These are phyloP conservation scores for Steinernema scapterisci DNA, from an alignment of 2,888 invertebrate species.

Conservation along the genomic window DNA sequence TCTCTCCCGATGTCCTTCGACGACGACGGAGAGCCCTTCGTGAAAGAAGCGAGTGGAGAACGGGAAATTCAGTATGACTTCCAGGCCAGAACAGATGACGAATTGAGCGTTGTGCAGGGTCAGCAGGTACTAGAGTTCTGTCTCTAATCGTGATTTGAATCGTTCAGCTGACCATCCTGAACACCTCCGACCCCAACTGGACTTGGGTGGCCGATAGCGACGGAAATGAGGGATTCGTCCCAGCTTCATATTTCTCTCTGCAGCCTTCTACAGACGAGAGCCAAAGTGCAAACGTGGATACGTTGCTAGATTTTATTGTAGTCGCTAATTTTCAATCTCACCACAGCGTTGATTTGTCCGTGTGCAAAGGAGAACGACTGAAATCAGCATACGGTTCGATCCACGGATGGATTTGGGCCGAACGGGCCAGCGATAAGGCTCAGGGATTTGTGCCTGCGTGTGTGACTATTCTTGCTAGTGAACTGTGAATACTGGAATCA, in stretches of 20 bases:
- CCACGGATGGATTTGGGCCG: constrained; percentile 36
- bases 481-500: background rate
- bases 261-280: background rate
- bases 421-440: background rate
- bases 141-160: background rate
- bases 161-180: background rate
- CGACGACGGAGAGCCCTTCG: constrained; percentile 8
- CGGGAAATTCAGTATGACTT: background rate
- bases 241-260: background rate
- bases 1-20: background rate
- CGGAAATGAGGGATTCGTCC: background rate
- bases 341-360: constrained; percentile 19
- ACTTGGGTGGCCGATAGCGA: background rate
- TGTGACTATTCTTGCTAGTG: constrained; percentile 11
- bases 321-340: constrained; percentile 26
- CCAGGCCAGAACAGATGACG: constrained; percentile 7
- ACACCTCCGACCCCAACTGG: constrained; percentile 17
- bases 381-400: constrained; percentile 30
- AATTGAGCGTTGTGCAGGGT: constrained; percentile 8
- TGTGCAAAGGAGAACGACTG: constrained; percentile 32
- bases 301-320: constrained; percentile 27
- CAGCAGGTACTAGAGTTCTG: background rate
- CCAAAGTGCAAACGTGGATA: background rate
- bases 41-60: constrained; percentile 9
- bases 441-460: constrained; percentile 20